phyloP scores from a whole-genome alignment of 2,113 vertebrate species.

The Daubentonia madagascariensis region DNA sequence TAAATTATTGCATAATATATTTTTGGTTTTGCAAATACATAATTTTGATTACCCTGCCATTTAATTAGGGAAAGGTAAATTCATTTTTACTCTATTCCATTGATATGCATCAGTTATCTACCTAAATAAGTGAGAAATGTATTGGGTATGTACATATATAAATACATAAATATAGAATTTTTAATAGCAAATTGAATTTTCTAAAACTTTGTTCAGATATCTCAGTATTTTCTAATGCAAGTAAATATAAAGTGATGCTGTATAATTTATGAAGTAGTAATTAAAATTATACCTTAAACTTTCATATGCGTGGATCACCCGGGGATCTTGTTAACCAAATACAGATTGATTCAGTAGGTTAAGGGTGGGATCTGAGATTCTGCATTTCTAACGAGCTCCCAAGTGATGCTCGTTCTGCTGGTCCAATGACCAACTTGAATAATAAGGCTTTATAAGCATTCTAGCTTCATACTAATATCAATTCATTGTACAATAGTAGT shows the following conservation, averaged over 20 bases:
- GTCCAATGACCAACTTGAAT: not conserved
- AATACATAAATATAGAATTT: constrained; percentile 14
- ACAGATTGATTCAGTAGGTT: not conserved
- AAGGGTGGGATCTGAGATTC: not conserved
- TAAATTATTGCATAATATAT: not conserved
- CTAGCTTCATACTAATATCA: not conserved
- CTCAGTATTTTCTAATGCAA: constrained; percentile 1
- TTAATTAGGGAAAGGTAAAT: not conserved
- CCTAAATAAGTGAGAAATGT: not conserved
- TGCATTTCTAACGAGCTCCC: not conserved
- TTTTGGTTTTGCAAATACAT: not conserved
- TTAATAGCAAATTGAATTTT: constrained; percentile 24
- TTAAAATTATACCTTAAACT: not conserved
- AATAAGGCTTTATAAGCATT: not conserved
- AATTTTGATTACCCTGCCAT: constrained; percentile 22
- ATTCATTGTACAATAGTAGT: not conserved
- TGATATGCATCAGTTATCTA: not conserved
- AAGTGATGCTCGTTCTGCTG: not conserved
- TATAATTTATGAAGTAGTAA: not conserved
- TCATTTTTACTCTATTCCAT: not conserved
- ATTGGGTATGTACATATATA: not conserved
- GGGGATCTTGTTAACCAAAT: not conserved
- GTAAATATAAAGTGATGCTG: not conserved
- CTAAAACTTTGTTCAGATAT: not conserved
- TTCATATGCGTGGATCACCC: not conserved